Evolutionary conservation across 2,888 invertebrate species (phyloP), one percentile per base, ranked within the genome.

Genomic region (Calliphora vomitoria): DNA sequence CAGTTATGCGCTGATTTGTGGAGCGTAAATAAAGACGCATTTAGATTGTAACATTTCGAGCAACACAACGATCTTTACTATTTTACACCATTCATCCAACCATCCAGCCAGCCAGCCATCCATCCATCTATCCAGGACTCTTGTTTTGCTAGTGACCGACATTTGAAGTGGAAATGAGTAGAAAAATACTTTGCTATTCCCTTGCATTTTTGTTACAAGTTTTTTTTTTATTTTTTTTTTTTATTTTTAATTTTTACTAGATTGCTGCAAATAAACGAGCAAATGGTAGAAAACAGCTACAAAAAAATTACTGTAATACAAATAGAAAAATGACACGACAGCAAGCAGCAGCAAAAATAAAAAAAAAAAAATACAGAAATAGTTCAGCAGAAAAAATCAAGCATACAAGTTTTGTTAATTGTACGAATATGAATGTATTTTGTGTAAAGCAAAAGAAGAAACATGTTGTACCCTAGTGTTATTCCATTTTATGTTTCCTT

Each of bases 131-230:
- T 81, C 72, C 87, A 87, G 76, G 62, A 82, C 85, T 85, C 87
- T 84, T 85, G 74, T 82, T 82, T 85, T 72, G 76, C 88, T 82
- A 89, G 88, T 89, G 89, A 89, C 89, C 89, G 88, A 89, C 86
- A 88, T 89, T 88, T 88, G 86, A 85, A 89, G 88, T 87, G 86
- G 85, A 87, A 85, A 85, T 82, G 87, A 84, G 87, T 84, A 78
- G 78, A 84, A 82, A 87, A 85, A 85, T 87, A 82, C 79, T 87
- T 82, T 79, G 53, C 69, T 75, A 79, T 87, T 87, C 79, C 68
- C 76, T 78, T 79, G 75, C 60, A 82, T 66, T 47, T 82, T 41
- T 11, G 20, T 20, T 60, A 3, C 8, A 18, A 3, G 15, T 82
- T 50, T 68, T 60, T 68, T 75, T 82, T 55, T 66, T 76, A 25